Evolutionary conservation across 2,888 invertebrate species (phyloP), one percentile per base, ranked within the genome.

Genomic region (Platycheirus albimanus): DNA sequence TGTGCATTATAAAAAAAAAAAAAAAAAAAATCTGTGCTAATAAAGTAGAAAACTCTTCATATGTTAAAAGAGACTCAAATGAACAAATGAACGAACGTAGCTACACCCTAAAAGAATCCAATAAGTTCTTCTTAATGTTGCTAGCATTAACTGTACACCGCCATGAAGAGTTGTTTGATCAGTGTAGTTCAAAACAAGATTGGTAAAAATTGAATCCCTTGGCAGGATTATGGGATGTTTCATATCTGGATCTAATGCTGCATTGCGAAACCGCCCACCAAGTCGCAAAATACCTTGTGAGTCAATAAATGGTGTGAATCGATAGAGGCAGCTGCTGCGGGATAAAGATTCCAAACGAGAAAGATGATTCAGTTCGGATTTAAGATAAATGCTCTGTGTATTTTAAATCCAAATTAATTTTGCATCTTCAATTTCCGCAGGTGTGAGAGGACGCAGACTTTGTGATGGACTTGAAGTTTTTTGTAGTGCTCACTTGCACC

Each of bases 31-130:
- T 20, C 5, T 24, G 47, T 13, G 28, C 45, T 58, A 8, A 64
- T 47, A 2, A 84, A 86, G 49, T 86, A 86, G 3, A 87, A 28
- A 6, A 70, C 54, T 76, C 61, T 87, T 75, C 66, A 19, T 70
- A 74, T n/a, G 64, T 74, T 17, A 66, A 19, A 17, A 52, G 24
- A 54, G 10, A 17, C 24, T 67, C 43, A 30, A 15, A 30, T 71
- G 17, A 0, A 30, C 52, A 17, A 66, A 52, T 36, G 41, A 28
- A 2, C 33, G 67, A 17, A 2, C 33, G 67, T 11, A 69, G 30
- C 49, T 61, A 11, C 54, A 54, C 0, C 67, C 67, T 43, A 28
- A 49, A 10, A 78, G 5, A 3, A 74, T 52, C 69, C 54, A 80
- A 19, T 74, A 75, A 6, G 30, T 43, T 20, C 75, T 52, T 36